These are phyloP conservation scores for Clanis bilineata DNA, from an alignment of 2,888 invertebrate species.

Conservation along the genomic window DNA sequence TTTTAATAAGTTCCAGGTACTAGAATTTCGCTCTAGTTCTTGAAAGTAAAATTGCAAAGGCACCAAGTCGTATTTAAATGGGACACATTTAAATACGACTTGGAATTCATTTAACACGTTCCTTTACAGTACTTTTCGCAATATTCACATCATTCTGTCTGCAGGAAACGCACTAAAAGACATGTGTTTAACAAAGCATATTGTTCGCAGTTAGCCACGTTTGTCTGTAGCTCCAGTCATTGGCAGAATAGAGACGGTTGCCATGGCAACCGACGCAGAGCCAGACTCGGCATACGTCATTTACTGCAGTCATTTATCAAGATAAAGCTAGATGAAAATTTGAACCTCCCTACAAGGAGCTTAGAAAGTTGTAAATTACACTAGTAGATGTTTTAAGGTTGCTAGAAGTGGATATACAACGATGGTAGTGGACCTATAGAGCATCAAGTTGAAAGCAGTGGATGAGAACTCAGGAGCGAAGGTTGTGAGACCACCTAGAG, in stretches of 20 bases:
- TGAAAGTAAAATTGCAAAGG: neutral
- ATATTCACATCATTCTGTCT: neutral
- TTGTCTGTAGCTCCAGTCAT: conserved; percentile 3
- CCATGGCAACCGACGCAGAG: conserved; percentile 10
- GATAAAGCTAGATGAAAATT: neutral
- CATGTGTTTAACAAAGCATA: neutral
- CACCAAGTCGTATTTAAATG: neutral
- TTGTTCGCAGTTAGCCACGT: neutral
- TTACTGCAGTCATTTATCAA: conserved; percentile 15
- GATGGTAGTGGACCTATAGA: no score
- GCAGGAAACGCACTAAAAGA: conserved; percentile 2
- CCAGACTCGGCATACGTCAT: neutral
- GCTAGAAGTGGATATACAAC: no score
- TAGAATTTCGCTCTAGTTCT: neutral
- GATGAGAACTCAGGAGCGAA: no score
- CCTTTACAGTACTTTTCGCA: neutral
- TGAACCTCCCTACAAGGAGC: neutral
- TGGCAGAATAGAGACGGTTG: conserved; percentile 4
- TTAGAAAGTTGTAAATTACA: neutral
- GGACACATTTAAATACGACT: neutral
- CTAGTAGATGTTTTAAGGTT: no score
- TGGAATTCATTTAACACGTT: neutral
- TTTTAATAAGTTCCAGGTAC: no score
- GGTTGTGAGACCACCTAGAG: no score
- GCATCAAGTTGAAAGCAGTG: neutral